A percentile compares a stretch with the other conserved stretches of the same genome.
phyloP scores from a whole-genome alignment of 1,140 invertebrate genomes.

The Musca domestica region DNA sequence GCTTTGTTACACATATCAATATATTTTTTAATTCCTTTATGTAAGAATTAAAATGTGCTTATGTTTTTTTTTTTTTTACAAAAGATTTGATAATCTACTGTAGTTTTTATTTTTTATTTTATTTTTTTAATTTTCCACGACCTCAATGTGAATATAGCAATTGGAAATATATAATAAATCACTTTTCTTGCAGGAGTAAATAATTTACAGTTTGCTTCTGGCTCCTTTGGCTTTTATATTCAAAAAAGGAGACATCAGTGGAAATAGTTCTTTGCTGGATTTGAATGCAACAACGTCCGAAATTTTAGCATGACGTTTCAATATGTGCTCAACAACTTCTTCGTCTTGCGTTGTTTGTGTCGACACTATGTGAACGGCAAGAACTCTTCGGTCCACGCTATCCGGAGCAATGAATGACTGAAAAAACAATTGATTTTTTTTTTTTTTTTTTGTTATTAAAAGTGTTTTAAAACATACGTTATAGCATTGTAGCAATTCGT shows the following conservation, averaged over 20 bases:
- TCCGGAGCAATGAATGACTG: slow-evolving; percentile 54
- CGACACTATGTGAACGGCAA: slow-evolving; percentile 74
- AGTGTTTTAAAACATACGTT: slow-evolving; percentile 60
- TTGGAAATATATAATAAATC: too few species aligned
- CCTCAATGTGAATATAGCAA: too few species aligned
- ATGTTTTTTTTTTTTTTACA: too few species aligned
- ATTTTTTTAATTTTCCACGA: too few species aligned
- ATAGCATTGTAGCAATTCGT: slow-evolving; percentile 81
- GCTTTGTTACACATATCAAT: too few species aligned
- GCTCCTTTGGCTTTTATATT: slow-evolving; percentile 55
- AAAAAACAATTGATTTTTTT: background rate
- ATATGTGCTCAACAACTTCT: slow-evolving; percentile 26
- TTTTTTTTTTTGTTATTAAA: slow-evolving; percentile 11
- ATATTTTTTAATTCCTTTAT: too few species aligned
- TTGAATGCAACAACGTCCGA: slow-evolving; percentile 61
- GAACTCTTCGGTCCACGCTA: slow-evolving; percentile 59
- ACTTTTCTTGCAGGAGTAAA: background rate
- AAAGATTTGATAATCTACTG: too few species aligned
- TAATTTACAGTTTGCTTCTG: slow-evolving; percentile 46
- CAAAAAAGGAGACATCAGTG: slow-evolving; percentile 63
- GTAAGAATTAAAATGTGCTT: too few species aligned
- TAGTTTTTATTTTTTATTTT: too few species aligned
- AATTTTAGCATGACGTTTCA: slow-evolving; percentile 38
- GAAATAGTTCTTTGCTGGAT: slow-evolving; percentile 65
- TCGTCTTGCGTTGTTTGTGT: slow-evolving; percentile 50